Evolutionary conservation across 2,797 vertebrate species (phyloP), one percentile per base, ranked within the genome.

Genomic region (Selene dorsalis): DNA sequence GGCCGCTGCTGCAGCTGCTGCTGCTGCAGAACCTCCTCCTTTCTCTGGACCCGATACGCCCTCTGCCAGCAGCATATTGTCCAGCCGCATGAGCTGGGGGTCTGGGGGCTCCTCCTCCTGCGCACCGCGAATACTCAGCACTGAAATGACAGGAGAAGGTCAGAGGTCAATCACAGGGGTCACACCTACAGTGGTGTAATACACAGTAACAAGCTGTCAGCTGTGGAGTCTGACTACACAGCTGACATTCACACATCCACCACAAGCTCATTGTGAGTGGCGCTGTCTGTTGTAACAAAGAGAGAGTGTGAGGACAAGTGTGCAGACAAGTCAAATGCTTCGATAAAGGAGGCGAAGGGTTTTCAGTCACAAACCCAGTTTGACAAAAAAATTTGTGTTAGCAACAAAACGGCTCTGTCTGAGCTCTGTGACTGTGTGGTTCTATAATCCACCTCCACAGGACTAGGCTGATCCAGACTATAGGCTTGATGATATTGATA

Each of bases 21-120:
- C 97, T 0, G 97, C 97, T 0, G 97, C 97, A 0, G 98, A 97
- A 0, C 97, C 97, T 0, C 97, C 97, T 0, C 97, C 97, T 86
- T 99, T 99, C 85, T 99, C 98, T 0, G 98, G 98, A 6, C 98
- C 98, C 0, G 98, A 97, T 48, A 98, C 98, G 0, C 98, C 98
- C 89, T 99, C 98, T 0, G 98, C 98, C 89, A 99, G 91, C 62
- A 99, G 95, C 98, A 99, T 99, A 95, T 99, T 99, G 95, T 99
- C 98, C 94, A 99, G 90, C 38, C 98, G 95, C 97, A 99, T 98
- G 77, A 99, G 96, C 95, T 99, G 98, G 1, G 97, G 96, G 79
- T 99, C 98, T 0, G 96, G 96, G 38, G 97, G 98, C 91, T 99
- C 98, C 89, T 99, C 98, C 80, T 99, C 98, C 91, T 99, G 97